Conservation (phyloP, 23 tunicate species). For the Ascidia mentula region DNA sequence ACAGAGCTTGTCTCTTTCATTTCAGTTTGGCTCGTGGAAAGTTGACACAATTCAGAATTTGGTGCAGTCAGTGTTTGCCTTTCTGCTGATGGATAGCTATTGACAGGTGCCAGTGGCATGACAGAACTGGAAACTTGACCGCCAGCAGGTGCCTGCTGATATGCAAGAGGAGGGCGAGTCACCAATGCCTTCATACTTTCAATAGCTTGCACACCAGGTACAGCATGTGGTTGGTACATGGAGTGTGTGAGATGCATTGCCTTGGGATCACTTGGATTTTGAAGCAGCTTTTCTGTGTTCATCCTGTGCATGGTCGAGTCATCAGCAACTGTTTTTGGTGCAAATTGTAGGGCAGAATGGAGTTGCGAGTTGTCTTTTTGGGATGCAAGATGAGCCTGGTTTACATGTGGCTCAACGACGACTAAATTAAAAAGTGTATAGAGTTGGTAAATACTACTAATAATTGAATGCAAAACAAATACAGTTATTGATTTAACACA, state of each 20-base stretch:
- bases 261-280: background rate
- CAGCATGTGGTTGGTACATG: background rate
- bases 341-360: too few species aligned
- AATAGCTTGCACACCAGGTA: background rate
- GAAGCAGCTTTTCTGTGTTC: background rate
- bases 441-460: background rate
- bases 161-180: background rate
- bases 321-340: background rate
- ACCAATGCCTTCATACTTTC: background rate
- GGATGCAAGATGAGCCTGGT: too few species aligned
- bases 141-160: background rate
- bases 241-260: background rate
- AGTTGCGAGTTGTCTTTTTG: too few species aligned
- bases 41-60: background rate
- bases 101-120: background rate
- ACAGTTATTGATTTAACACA: too few species aligned
- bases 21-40: too few species aligned
- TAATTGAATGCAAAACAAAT: too few species aligned
- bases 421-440: background rate
- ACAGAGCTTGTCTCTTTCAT: constrained; percentile 18
- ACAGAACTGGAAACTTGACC: background rate
- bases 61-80: background rate
- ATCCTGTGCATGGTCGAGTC: background rate
- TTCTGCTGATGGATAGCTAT: background rate
- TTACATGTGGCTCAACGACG: background rate